Evolutionary conservation across 1,140 invertebrate species (phyloP), one percentile per base, ranked within the genome.

Genomic region (Halictus rubicundus): DNA sequence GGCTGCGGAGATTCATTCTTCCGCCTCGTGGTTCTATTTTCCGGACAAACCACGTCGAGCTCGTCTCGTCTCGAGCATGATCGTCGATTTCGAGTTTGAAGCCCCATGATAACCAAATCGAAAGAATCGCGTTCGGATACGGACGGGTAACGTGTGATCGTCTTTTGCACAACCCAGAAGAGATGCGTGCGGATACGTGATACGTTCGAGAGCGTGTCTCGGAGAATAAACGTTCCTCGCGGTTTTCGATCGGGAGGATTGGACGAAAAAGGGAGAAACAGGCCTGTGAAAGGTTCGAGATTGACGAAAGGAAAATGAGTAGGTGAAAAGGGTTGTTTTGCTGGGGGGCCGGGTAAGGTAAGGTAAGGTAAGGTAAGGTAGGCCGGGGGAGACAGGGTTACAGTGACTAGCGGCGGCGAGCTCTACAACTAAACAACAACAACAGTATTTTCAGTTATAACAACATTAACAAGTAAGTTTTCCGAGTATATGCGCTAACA

Each of bases 381-480:
- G 54, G 14, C 10, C n/a, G 72, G 27, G 57, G 87, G 71, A 80
- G 71, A 81, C 86, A 88, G 88, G 57, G 37, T 46, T 61, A 82
- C 87, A 90, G 91, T 93, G 92, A 93, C 92, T 93, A 93, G 92
- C 91, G 92, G 92, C 91, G 91, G 92, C 92, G 92, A 93, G 92
- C 91, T 93, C 92, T 93, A 93, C 91, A 93, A 93, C 91, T 93
- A 93, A 93, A 93, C 92, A 93, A 93, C 92, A 93, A 93, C 91
- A 93, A 93, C 92, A 93, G 92, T 93, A 93, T 93, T 93, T 92
- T 93, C 90, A 93, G 92, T 90, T 92, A 93, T 93, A 93, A 93
- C 92, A 92, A 93, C 91, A 92, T 93, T 92, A 93, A 93, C 92
- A 93, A 93, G 92, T 93, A 93, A 92, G 90, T 92, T 93, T 84